Evolutionary conservation across 1,140 invertebrate genomes (phyloP).

Genomic region (Periplaneta americana): DNA sequence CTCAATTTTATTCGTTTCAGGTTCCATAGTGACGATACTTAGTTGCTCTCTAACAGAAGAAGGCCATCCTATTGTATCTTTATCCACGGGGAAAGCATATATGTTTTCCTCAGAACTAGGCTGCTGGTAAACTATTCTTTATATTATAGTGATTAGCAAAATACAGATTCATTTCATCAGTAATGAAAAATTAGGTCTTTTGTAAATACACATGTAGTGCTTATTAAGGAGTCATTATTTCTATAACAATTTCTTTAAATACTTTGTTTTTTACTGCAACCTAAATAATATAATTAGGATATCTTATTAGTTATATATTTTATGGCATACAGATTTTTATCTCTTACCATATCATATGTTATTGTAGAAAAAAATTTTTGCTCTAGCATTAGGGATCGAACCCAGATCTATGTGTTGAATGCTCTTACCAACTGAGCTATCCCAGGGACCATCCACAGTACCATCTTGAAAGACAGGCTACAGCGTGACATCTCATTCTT

Average conservation of each 20-base stretch:
- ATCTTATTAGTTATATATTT: too few species aligned
- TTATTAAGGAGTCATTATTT: too few species aligned
- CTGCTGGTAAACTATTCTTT: slow-evolving; percentile 57
- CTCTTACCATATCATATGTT: too few species aligned
- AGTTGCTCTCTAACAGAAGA: slow-evolving; percentile 52
- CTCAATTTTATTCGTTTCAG: slow-evolving; percentile 17
- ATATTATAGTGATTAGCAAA: too few species aligned
- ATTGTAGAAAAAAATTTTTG: neutral
- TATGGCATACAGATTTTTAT: too few species aligned
- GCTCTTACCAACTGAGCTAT: too few species aligned
- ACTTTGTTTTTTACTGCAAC: too few species aligned
- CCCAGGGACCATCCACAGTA: neutral
- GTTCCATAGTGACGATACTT: slow-evolving; percentile 39
- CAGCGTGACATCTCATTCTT: neutral
- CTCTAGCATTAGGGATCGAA: neutral
- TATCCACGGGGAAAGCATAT: slow-evolving; percentile 62
- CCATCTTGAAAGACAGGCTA: neutral
- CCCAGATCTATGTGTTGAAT: neutral
- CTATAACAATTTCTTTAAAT: too few species aligned
- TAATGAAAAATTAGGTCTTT: too few species aligned
- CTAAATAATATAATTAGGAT: too few species aligned
- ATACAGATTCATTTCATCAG: too few species aligned
- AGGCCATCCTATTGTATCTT: slow-evolving; percentile 55
- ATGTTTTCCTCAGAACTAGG: slow-evolving; percentile 56
- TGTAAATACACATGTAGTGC: too few species aligned